These are phyloP conservation scores for Chalcosyrphus nemorum DNA, from an alignment of 2,888 invertebrate genomes.

Conservation along the genomic window DNA sequence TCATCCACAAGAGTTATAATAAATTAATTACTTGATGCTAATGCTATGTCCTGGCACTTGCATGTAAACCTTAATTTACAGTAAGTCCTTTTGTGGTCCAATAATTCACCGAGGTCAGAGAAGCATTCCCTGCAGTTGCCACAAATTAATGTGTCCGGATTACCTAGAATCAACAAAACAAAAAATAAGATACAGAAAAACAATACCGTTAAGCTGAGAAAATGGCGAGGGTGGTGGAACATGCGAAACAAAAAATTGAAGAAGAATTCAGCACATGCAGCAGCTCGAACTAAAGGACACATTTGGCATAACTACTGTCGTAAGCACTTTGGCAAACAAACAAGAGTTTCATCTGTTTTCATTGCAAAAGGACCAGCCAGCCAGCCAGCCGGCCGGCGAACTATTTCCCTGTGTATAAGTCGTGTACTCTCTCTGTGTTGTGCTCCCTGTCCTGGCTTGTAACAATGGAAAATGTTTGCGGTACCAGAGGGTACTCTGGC, in stretches of 20 bases:
- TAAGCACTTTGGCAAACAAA: constrained; percentile 72
- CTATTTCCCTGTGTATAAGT: constrained; percentile 18
- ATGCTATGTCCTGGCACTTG: constrained; percentile 85
- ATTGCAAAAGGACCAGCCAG: constrained; percentile 38
- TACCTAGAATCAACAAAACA: constrained; percentile 83
- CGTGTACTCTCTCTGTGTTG: not conserved
- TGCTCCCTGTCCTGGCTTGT: constrained; percentile 6
- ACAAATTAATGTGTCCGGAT: constrained; percentile 90
- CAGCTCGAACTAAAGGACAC: constrained; percentile 51
- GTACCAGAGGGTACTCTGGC: constrained; percentile 41
- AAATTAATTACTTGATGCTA: constrained; percentile 82
- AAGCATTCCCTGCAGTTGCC: constrained; percentile 90
- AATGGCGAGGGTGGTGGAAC: not conserved
- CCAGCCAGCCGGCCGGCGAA: constrained; percentile 3
- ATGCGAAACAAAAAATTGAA: not conserved
- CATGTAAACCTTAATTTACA: constrained; percentile 89
- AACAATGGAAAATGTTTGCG: constrained; percentile 51
- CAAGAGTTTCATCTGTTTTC: constrained; percentile 64
- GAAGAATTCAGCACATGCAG: not conserved
- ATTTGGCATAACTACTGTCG: constrained; percentile 68
- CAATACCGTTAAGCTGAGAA: constrained; percentile 37
- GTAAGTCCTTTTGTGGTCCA: constrained; percentile 89
- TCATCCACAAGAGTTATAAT: constrained; percentile 43
- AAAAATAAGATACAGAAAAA: constrained; percentile 63
- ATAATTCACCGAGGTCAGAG: constrained; percentile 87